Conservation (phyloP, 2,113 vertebrate species). For the Numida meleagris region DNA sequence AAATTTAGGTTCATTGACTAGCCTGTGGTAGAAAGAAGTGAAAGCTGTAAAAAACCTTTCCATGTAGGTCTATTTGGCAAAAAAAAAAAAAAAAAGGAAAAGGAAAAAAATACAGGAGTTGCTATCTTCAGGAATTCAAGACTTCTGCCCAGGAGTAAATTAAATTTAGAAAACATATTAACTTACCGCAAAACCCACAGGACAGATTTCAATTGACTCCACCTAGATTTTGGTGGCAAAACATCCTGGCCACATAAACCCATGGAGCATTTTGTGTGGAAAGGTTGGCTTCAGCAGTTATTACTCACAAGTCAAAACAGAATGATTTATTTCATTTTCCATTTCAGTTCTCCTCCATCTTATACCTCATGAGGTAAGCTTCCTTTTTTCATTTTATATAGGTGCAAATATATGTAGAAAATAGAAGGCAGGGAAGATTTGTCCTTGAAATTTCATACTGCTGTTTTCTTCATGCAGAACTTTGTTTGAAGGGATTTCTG, state of each 20-base stretch:
- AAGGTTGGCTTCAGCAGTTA: conserved; percentile 45
- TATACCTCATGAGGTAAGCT: not conserved
- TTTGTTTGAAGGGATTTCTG: not conserved
- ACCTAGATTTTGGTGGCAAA: conserved; percentile 70
- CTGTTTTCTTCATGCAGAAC: not conserved
- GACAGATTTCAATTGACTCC: conserved; percentile 61
- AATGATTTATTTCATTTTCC: conserved; percentile 70
- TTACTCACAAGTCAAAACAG: conserved; percentile 75
- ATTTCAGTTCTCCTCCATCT: conserved; percentile 51
- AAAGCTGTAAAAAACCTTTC: conserved; percentile 60
- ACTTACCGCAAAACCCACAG: conserved; percentile 47
- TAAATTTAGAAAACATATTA: conserved; percentile 72
- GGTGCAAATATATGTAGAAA: not conserved
- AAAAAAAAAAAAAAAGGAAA: conserved; percentile 51
- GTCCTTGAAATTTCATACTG: not conserved
- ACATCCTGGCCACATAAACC: conserved; percentile 62
- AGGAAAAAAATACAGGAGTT: conserved; percentile 40
- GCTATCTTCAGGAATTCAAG: conserved; percentile 65
- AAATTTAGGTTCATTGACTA: conserved; percentile 53
- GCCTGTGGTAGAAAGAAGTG: not conserved
- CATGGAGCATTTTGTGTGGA: conserved; percentile 7
- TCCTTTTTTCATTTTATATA: conserved; percentile 13
- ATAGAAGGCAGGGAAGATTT: not conserved
- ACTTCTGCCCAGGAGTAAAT: conserved; percentile 41
- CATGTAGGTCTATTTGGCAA: conserved; percentile 62